Conservation (phyloP, 2,797 vertebrate genomes). For the Phataginus tricuspis region DNA sequence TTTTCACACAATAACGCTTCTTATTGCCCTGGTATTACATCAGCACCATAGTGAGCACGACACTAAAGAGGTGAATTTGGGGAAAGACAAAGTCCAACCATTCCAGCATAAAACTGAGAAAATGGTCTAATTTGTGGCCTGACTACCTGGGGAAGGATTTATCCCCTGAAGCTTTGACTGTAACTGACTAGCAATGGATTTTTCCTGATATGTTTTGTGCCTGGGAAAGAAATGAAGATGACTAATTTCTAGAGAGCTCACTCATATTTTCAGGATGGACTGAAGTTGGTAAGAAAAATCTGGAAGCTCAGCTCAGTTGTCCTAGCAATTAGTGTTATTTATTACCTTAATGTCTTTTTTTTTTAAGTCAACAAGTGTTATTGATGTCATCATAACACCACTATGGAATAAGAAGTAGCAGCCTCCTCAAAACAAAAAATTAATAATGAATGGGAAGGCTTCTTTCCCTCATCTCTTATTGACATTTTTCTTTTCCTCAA, state of each 20-base stretch:
- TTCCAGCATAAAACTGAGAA: not conserved
- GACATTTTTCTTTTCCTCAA: not conserved
- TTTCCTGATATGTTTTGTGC: constrained; percentile 6
- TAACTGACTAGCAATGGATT: not conserved
- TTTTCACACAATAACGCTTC: constrained; percentile 51
- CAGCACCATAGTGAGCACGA: not conserved
- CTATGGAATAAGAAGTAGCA: not conserved
- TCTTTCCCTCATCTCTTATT: not conserved
- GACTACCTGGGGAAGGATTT: not conserved
- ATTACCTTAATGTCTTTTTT: not conserved
- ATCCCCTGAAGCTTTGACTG: not conserved
- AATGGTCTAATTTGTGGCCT: not conserved
- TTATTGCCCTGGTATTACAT: not conserved
- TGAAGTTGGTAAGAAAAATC: constrained; percentile 39
- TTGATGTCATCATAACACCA: not conserved
- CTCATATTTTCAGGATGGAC: not conserved
- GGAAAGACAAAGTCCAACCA: not conserved
- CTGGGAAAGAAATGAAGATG: not conserved
- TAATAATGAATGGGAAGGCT: not conserved
- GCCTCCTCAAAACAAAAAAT: not conserved
- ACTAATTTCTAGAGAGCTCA: not conserved
- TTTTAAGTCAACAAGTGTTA: not conserved
- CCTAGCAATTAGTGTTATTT: not conserved
- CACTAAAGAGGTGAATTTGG: not conserved
- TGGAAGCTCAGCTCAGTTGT: not conserved